phyloP scores from a whole-genome alignment of 2,888 invertebrate species.

The Lasius fuliginosus region DNA sequence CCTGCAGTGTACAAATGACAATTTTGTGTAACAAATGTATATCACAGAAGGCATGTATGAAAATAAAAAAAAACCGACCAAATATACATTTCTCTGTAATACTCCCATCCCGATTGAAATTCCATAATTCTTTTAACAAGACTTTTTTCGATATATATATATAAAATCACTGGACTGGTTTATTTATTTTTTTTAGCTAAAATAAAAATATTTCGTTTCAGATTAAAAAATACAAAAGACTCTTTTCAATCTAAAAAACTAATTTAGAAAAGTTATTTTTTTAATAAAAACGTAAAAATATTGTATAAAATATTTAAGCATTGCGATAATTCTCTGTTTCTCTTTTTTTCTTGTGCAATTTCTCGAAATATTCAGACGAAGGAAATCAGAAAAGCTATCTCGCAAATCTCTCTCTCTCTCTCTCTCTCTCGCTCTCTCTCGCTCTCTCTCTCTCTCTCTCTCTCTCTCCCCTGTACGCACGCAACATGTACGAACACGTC shows the following conservation, averaged over 20 bases:
- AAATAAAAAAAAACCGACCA: constrained; percentile 69
- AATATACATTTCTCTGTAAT: constrained; percentile 14
- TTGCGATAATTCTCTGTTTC: background rate
- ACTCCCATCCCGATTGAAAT: background rate
- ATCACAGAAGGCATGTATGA: constrained; percentile 58
- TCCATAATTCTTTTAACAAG: background rate
- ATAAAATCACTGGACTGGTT: background rate
- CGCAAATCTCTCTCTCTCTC: background rate
- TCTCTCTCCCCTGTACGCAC: too few relatives aligned
- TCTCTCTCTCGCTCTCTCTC: too few relatives aligned
- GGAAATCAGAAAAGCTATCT: background rate
- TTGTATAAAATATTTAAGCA: background rate
- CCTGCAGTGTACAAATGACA: constrained; percentile 67
- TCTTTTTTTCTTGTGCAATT: background rate
- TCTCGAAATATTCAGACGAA: background rate
- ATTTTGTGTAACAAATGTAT: constrained; percentile 66
- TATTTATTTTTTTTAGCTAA: background rate
- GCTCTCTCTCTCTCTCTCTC: too few relatives aligned
- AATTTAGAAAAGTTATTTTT: background rate
- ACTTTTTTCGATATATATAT: background rate
- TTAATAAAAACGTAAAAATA: background rate
- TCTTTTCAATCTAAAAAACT: background rate
- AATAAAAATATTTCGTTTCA: constrained; percentile 13
- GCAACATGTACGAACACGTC: too few relatives aligned
- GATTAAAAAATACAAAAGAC: background rate